Conservation (phyloP, 2,113 vertebrate species). For the Struthidea cinerea region DNA sequence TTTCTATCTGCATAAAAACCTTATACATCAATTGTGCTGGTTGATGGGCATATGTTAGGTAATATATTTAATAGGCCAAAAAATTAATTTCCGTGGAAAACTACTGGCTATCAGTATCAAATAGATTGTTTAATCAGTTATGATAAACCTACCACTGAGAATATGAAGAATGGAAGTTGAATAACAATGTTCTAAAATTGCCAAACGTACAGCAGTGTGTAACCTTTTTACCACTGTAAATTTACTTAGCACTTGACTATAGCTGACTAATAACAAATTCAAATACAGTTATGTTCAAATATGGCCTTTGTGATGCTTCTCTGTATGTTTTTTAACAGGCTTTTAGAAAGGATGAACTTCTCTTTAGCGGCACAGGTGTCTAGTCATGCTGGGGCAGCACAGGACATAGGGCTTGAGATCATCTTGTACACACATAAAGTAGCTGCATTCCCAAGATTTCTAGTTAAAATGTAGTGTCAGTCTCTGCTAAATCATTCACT, state of each 20-base stretch:
- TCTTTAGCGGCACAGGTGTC: background rate
- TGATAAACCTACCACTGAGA: background rate
- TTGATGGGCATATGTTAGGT: background rate
- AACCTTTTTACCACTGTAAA: background rate
- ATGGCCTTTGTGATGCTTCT: background rate
- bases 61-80: background rate
- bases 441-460: background rate
- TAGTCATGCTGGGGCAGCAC: background rate
- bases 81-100: background rate
- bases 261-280: background rate
- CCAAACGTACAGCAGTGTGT: background rate
- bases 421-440: background rate
- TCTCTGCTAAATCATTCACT: background rate
- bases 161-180: background rate
- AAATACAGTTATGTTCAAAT: background rate
- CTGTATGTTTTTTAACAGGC: background rate
- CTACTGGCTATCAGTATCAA: background rate
- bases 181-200: background rate
- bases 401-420: background rate
- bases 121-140: background rate
- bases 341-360: background rate
- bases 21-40: background rate
- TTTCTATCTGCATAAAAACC: background rate
- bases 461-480: background rate
- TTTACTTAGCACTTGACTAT: background rate